Evolutionary conservation across 2,113 vertebrate genomes (phyloP).

Genomic region (Campylomormyrus numenius): DNA sequence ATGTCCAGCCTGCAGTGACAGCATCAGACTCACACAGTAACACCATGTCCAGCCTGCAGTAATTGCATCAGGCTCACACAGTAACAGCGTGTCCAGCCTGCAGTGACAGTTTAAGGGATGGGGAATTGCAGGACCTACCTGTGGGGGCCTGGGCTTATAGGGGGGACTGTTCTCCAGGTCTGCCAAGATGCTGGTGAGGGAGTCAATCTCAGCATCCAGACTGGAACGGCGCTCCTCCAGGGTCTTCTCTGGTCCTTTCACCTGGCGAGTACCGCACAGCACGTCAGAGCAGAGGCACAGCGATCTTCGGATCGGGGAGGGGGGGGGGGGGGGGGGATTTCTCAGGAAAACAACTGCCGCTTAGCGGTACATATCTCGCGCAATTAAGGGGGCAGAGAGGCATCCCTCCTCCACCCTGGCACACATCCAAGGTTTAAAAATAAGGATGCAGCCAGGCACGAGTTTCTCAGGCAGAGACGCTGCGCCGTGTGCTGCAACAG

Average conservation of each 20-base stretch:
- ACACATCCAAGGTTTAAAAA: neutral
- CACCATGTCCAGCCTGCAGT: neutral
- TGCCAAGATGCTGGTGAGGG: slow-evolving; percentile 87
- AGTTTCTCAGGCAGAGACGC: neutral
- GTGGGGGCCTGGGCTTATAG: slow-evolving; percentile 77
- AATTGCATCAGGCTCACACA: neutral
- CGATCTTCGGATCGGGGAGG: neutral
- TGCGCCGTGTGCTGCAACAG: neutral
- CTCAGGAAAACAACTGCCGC: slow-evolving; percentile 41
- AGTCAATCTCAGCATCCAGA: slow-evolving; percentile 93
- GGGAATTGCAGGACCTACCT: slow-evolving; percentile 55
- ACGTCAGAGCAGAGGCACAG: neutral
- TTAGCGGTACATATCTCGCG: slow-evolving; percentile 49
- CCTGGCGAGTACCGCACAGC: slow-evolving; percentile 35
- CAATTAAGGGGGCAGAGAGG: slow-evolving; percentile 38
- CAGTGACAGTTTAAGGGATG: neutral
- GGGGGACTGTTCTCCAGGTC: slow-evolving; percentile 97
- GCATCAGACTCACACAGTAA: neutral
- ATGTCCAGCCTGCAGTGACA: neutral
- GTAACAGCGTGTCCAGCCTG: neutral
- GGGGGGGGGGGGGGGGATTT: neutral
- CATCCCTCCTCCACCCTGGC: neutral
- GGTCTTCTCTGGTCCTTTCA: slow-evolving; percentile 79
- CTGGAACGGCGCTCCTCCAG: slow-evolving; percentile 87
- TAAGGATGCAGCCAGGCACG: neutral